phyloP scores from a whole-genome alignment of 2,797 vertebrate species.

The Argya squamiceps region DNA sequence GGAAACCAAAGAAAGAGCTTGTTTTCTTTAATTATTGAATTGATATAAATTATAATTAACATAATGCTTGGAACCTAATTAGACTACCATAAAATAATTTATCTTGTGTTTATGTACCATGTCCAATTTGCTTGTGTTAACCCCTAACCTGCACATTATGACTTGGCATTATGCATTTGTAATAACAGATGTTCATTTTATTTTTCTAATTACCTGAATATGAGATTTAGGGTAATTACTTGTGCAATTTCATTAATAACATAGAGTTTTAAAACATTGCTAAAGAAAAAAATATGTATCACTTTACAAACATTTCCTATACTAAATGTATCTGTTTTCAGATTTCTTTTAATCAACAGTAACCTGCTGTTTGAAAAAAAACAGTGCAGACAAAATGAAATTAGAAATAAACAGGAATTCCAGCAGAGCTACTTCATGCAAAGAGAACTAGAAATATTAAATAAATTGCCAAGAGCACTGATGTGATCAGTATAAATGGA shows the following conservation, averaged over 20 bases:
- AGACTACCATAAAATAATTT: conserved; percentile 67
- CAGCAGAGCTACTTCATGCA: conserved; percentile 64
- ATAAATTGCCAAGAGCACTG: conserved; percentile 49
- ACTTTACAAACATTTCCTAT: conserved; percentile 11
- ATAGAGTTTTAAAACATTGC: conserved; percentile 16
- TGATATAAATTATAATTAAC: conserved; percentile 76
- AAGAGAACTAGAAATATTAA: conserved; percentile 34
- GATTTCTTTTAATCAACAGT: conserved; percentile 67
- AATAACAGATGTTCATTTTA: conserved; percentile 70
- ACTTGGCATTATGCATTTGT: conserved; percentile 64
- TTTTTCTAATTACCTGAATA: conserved; percentile 70
- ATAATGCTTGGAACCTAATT: conserved; percentile 70
- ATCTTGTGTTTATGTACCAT: conserved; percentile 73
- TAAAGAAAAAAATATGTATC: conserved; percentile 4
- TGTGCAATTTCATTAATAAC: conserved; percentile 62
- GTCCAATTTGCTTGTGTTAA: conserved; percentile 74
- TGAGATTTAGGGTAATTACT: conserved; percentile 62
- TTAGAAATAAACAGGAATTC: conserved; percentile 69
- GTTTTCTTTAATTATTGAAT: conserved; percentile 76
- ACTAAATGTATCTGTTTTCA: conserved; percentile 42
- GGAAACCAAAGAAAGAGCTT: conserved; percentile 57
- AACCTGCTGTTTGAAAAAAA: conserved; percentile 59
- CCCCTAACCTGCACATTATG: conserved; percentile 68
- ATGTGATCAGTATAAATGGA: conserved; percentile 29
- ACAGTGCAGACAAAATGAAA: conserved; percentile 41